Base-by-base conservation (phyloP, 2,888 invertebrate species). In the Cephus pygmeus region DNA sequence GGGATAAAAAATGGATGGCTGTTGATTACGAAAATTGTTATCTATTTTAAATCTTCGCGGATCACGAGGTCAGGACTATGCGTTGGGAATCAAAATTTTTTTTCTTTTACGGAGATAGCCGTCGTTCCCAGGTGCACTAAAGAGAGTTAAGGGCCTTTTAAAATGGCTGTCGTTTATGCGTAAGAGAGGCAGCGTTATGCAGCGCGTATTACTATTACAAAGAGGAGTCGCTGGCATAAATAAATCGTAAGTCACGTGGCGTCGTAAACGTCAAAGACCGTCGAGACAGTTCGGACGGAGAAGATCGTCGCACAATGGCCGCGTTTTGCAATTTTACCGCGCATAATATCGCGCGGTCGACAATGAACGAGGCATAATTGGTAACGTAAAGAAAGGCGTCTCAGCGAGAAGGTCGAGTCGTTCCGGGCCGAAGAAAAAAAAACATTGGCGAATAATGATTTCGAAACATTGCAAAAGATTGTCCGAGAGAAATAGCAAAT, bases 161-260 rank as follows among this genome's bases (percentile, higher is more conserved):
- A 86, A 90, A 88, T 86, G 85, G 85, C 85, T 85, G 89, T 88
- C 88, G 89, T 89, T 90, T 86, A 84, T 88, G 83, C 88, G 89
- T 88, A 89, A 89, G 86, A 87, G 88, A 85, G 85, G 89, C 88
- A 89, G 89, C 88, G 75, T 6, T 75, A 73, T 80, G 81, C 82
- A 81, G 81, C 81, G 79, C 81, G 81, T 85, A 87, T 88, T 89
- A 87, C 88, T 88, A 89, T 90, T 88, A 87, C 88, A 87, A 88
- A 90, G 90, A 88, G 86, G 84, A 87, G 88, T 85, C 82, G 81
- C 85, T 79, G 88, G 89, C 89, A 90, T 89, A 90, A 91, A 90
- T 90, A 91, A 90, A 90, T 84, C 90, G 87, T 91, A 90, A 90
- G 90, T 91, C 90, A 89, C 79, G 81, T 79, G 79, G 81, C 83